These are phyloP conservation scores for Amphilophus citrinellus DNA, from an alignment of 2,113 vertebrate species.

Conservation along the genomic window DNA sequence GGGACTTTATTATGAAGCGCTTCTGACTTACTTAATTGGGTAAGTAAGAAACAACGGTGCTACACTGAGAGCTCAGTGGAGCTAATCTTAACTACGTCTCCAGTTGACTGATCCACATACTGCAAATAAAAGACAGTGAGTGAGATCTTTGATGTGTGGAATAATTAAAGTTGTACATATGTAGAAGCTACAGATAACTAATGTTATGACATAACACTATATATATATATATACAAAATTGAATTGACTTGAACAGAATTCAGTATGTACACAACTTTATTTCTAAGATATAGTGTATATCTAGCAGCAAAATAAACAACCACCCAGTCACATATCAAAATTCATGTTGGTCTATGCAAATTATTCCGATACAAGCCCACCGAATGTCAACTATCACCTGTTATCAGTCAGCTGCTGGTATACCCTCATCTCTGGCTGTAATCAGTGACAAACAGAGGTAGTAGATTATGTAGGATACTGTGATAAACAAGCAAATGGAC, in stretches of 20 bases:
- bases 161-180: not conserved
- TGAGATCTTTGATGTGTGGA: not conserved
- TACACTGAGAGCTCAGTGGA: not conserved
- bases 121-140: not conserved
- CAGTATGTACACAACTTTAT: not conserved
- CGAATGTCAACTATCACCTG: not conserved
- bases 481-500: not conserved
- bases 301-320: not conserved
- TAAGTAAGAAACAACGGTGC: not conserved
- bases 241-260: not conserved
- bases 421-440: not conserved
- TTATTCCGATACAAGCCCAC: not conserved
- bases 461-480: not conserved
- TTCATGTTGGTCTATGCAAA: not conserved
- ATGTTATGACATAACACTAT: not conserved
- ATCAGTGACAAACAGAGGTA: not conserved
- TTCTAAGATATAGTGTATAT: not conserved
- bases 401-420: not conserved
- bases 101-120: not conserved
- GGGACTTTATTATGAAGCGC: not conserved
- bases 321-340: not conserved
- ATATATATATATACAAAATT: not conserved
- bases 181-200: not conserved
- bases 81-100: not conserved
- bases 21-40: not conserved